Evolutionary conservation across 1,140 invertebrate species (phyloP).

Genomic region (fruit fly (Drosophila melanogaster)): Release_6_plus_ISO1_MT NT_033777.3:11443501-11444000

Average conservation of each 20-base stretch:
- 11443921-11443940: neutral
- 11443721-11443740: constrained; percentile 45
- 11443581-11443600: constrained; percentile 27
- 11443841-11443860: constrained; percentile 5
- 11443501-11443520: neutral
- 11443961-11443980: neutral
- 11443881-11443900: neutral
- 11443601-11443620: constrained; percentile 50
- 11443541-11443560: constrained; percentile 12
- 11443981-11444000: neutral
- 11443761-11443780: constrained; percentile 21
- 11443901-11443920: neutral
- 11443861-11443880: constrained; percentile 1
- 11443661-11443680: constrained; percentile 50
- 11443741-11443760: constrained; percentile 38
- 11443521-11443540: constrained; percentile 2
- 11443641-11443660: constrained; percentile 50
- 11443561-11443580: constrained; percentile 26
- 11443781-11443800: constrained; percentile 31
- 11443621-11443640: constrained; percentile 40
- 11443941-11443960: neutral
- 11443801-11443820: constrained; percentile 39
- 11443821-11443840: constrained; percentile 32
- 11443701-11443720: neutral
- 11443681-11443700: constrained; percentile 28